phyloP scores from a whole-genome alignment of 1,140 invertebrate species.

The Nephila pilipes region DNA sequence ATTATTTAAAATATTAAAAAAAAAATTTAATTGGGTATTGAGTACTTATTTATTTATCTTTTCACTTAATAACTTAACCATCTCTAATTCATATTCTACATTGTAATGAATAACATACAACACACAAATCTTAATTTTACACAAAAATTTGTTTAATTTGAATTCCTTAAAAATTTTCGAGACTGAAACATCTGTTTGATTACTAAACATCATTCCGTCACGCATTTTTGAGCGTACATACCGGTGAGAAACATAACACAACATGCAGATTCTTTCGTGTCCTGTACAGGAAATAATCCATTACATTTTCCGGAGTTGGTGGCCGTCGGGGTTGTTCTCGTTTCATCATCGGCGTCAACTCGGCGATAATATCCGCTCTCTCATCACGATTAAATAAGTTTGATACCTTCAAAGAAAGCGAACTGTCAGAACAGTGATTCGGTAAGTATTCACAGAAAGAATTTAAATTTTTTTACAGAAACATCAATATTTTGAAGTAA shows the following conservation, averaged over 20 bases:
- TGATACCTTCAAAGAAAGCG: slow-evolving; percentile 84
- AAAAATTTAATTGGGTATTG: no score
- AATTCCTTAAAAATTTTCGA: no score
- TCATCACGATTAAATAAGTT: slow-evolving; percentile 98
- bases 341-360: slow-evolving; percentile 95
- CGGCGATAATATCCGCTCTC: slow-evolving; percentile 95
- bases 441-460: neutral
- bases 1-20: no score
- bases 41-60: no score
- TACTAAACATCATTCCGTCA: no score
- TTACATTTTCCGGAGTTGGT: slow-evolving; percentile 95
- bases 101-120: no score
- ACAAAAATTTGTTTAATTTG: no score
- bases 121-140: no score
- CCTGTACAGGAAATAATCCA: slow-evolving; percentile 95
- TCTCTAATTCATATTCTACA: no score
- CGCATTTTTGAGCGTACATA: slow-evolving; percentile 81
- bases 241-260: slow-evolving; percentile 97
- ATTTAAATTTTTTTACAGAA: neutral
- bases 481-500: no score
- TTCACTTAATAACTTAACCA: no score
- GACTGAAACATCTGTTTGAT: no score
- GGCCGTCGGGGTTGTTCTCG: slow-evolving; percentile 94
- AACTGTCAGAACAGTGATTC: neutral
- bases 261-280: slow-evolving; percentile 96